Conservation (phyloP, 2,113 vertebrate genomes). For the Colius striatus region DNA sequence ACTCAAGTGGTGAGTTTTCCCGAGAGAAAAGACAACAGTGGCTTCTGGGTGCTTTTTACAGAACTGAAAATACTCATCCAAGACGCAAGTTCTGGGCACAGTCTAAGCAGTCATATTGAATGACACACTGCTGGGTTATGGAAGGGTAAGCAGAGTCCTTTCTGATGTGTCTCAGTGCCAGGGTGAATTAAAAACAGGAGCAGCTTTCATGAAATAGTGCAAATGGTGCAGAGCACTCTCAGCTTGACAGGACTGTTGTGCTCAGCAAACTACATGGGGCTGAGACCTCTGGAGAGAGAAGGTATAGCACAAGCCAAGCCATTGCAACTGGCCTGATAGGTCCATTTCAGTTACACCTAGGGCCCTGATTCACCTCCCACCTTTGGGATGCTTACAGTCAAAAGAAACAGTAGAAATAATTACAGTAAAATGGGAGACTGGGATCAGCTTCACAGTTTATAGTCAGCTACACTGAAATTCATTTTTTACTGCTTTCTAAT, state of each 20-base stretch:
- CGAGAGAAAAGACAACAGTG: neutral
- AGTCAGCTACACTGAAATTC: neutral
- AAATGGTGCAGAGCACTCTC: fast-evolving
- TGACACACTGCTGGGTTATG: neutral
- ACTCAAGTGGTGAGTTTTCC: neutral
- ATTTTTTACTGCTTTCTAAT: neutral
- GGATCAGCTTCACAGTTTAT: neutral
- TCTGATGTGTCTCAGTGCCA: neutral
- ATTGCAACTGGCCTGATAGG: neutral
- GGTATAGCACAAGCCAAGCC: fast-evolving
- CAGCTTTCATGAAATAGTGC: neutral
- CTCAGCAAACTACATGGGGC: fast-evolving
- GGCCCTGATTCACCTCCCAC: neutral
- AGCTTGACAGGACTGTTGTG: fast-evolving
- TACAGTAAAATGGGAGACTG: neutral
- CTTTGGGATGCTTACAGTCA: neutral
- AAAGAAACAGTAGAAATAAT: neutral
- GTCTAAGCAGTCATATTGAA: neutral
- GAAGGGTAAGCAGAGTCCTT: neutral
- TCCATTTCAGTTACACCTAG: neutral
- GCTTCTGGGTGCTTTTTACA: neutral
- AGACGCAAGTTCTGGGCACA: neutral
- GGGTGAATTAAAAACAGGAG: neutral
- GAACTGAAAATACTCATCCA: neutral
- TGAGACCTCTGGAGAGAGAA: neutral